phyloP scores from a whole-genome alignment of 2,113 vertebrate genomes.

The Sapajus apella region DNA sequence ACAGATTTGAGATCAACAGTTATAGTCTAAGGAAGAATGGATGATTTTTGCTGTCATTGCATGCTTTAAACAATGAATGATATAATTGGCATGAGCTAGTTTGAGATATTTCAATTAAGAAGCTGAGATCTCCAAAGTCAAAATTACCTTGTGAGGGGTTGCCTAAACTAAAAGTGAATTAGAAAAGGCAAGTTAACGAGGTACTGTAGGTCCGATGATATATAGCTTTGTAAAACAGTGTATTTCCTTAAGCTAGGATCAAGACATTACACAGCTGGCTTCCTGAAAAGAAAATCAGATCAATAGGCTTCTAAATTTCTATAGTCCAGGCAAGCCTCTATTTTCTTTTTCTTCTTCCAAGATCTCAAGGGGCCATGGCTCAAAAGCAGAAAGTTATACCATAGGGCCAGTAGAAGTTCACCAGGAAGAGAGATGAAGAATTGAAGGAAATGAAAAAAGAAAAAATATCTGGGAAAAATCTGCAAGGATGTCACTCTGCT shows the following conservation, averaged over 20 bases:
- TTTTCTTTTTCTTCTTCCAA: slow-evolving; percentile 31
- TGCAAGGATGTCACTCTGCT: not conserved
- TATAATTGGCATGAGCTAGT: not conserved
- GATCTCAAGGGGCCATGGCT: not conserved
- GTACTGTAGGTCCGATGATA: not conserved
- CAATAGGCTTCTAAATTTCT: slow-evolving; percentile 1
- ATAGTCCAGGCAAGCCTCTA: not conserved
- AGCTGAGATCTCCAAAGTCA: not conserved
- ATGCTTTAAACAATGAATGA: not conserved
- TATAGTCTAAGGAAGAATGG: not conserved
- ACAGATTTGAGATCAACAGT: not conserved
- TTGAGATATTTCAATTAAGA: not conserved
- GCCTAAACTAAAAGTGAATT: not conserved
- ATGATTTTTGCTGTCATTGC: not conserved
- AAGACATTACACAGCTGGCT: not conserved
- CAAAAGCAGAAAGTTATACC: slow-evolving; percentile 10
- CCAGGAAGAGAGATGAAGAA: not conserved
- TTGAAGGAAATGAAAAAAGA: not conserved
- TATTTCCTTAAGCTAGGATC: not conserved
- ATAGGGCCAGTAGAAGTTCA: not conserved
- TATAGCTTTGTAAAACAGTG: not conserved
- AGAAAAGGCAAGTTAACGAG: not conserved
- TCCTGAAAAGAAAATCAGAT: not conserved
- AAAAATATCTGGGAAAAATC: not conserved
- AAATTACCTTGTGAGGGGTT: not conserved